phyloP scores from a whole-genome alignment of 2,797 vertebrate species.

The Distichodus sexfasciatus region DNA sequence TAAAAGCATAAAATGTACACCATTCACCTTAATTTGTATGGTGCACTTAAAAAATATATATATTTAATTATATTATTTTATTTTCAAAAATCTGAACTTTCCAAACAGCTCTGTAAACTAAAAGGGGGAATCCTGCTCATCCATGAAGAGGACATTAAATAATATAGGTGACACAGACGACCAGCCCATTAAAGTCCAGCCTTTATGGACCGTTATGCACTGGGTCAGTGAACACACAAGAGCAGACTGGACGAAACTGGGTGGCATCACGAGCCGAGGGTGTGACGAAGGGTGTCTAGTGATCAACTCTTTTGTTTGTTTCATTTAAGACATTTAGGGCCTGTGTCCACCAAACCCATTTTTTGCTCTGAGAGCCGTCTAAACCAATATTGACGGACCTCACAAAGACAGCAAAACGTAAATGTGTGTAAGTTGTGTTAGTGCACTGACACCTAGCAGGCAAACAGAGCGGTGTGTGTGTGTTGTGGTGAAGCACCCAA shows the following conservation, averaged over 20 bases:
- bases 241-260: conserved; percentile 47
- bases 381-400: too few species aligned
- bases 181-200: conserved; percentile 76
- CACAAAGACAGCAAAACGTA: too few species aligned
- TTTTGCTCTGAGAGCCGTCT: too few species aligned
- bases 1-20: too few species aligned
- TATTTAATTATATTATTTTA: too few species aligned
- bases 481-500: conserved; percentile 23
- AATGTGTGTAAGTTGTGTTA: neutral
- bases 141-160: conserved; percentile 67
- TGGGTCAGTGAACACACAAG: conserved; percentile 74
- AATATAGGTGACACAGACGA: conserved; percentile 76
- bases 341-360: too few species aligned
- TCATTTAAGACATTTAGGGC: too few species aligned
- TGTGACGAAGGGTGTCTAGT: conserved; percentile 14
- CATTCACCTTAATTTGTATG: too few species aligned
- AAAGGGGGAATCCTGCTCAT: conserved; percentile 30
- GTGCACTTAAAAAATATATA: too few species aligned
- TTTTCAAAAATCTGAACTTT: too few species aligned
- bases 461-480: too few species aligned
- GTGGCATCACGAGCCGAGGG: conserved; percentile 28
- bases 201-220: conserved; percentile 77
- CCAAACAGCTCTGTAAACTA: conserved; percentile 31
- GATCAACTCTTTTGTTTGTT: conserved; percentile 14
- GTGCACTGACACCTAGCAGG: neutral